These are phyloP conservation scores for Dicrostonyx torquatus DNA, from an alignment of 2,797 vertebrate species.

Conservation along the genomic window DNA sequence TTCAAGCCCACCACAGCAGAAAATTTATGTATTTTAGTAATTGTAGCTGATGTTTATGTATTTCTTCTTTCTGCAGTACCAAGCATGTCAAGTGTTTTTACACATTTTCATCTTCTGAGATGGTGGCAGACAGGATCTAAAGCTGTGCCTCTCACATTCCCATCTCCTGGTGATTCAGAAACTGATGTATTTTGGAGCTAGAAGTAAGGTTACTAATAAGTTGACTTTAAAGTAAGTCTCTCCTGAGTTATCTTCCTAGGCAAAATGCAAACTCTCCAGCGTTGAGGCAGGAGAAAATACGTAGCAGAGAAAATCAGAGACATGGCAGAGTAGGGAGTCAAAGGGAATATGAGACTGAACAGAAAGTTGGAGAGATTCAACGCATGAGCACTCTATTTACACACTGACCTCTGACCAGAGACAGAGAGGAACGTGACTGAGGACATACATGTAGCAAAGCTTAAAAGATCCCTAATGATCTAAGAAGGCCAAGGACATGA, in stretches of 20 bases:
- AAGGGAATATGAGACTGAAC: not conserved
- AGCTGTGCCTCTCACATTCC: not conserved
- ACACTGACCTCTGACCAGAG: not conserved
- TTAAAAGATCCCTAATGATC: not conserved
- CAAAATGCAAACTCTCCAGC: not conserved
- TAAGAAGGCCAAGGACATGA: not conserved
- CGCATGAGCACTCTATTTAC: not conserved
- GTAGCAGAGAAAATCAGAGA: not conserved
- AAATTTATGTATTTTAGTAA: conserved; percentile 21
- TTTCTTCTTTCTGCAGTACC: not conserved
- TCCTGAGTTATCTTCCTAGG: not conserved
- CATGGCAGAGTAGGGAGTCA: not conserved
- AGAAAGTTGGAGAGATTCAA: not conserved
- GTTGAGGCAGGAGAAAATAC: not conserved
- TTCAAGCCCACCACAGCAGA: not conserved
- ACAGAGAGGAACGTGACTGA: not conserved
- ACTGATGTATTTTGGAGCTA: not conserved
- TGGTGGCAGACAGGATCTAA: not conserved
- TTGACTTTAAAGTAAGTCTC: not conserved
- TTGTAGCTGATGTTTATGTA: conserved; percentile 33
- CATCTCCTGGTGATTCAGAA: not conserved
- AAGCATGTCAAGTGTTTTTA: not conserved
- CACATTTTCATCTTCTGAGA: conserved; percentile 21
- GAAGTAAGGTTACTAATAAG: not conserved
- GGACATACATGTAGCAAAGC: not conserved